These are phyloP conservation scores for Drosophila kikkawai DNA, from an alignment of 1,140 invertebrate genomes.

Conservation along the genomic window DNA sequence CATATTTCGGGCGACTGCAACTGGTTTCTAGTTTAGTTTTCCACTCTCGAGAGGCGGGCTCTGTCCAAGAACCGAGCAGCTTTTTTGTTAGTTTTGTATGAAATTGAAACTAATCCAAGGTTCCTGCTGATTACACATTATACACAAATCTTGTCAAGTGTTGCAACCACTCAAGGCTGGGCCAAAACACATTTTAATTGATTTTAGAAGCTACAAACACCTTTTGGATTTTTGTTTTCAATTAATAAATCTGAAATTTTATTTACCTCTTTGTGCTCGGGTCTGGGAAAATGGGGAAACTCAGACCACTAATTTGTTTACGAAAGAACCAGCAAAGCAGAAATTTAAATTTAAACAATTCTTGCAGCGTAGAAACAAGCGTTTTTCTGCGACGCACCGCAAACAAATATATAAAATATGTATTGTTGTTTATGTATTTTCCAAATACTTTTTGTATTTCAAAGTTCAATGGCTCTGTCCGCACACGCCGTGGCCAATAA, in stretches of 20 bases:
- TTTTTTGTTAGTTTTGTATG: constrained; percentile 23
- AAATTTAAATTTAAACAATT: constrained; percentile 38
- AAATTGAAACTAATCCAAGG: constrained; percentile 34
- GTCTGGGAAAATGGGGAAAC: constrained; percentile 20
- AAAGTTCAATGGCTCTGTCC: constrained; percentile 50
- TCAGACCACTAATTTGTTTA: constrained; percentile 42
- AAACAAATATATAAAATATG: constrained; percentile 30
- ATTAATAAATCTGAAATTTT: constrained; percentile 2
- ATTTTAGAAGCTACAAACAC: neutral
- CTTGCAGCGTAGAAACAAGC: constrained; percentile 59
- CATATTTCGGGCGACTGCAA: constrained; percentile 32
- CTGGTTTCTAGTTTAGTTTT: constrained; percentile 41
- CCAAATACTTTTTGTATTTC: constrained; percentile 32
- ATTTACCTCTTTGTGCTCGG: constrained; percentile 31
- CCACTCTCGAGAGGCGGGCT: neutral
- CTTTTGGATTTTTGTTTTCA: neutral
- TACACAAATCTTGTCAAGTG: constrained; percentile 18
- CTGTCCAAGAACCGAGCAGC: constrained; percentile 35
- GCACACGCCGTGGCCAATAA: constrained; percentile 48
- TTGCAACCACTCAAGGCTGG: constrained; percentile 18
- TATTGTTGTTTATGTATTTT: constrained; percentile 28
- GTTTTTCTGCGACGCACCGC: constrained; percentile 36
- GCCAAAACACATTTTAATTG: neutral
- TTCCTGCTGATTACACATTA: constrained; percentile 36
- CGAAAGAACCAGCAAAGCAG: constrained; percentile 30